Percentiles rank a stretch among this genome's conserved stretches.
Evolutionary conservation across 2,113 vertebrate species (phyloP).

Genomic region (Mungos mungo): DNA sequence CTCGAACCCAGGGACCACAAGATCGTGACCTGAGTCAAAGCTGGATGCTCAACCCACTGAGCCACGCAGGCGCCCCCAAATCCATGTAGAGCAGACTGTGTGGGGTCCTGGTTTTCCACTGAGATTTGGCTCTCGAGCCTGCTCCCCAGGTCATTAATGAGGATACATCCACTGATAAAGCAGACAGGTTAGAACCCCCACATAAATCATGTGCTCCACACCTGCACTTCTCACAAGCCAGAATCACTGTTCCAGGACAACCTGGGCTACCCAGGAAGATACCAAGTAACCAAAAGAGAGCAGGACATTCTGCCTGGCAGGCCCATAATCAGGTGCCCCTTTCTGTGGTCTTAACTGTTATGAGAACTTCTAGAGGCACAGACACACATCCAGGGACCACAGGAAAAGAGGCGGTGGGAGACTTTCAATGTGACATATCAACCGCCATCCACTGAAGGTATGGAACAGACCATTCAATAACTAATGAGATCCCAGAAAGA

Average conservation of each 20-base stretch:
- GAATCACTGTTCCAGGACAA: not conserved
- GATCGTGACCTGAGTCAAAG: no score
- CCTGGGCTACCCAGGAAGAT: not conserved
- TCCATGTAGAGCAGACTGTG: not conserved
- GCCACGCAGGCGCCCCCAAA: no score
- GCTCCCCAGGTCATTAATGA: not conserved
- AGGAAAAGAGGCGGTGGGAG: not conserved
- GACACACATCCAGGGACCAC: not conserved
- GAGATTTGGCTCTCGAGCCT: not conserved
- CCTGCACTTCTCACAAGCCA: not conserved
- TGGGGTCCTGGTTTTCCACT: not conserved
- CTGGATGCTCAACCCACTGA: no score
- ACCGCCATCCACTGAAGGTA: not conserved
- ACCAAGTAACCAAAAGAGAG: not conserved
- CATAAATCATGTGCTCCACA: not conserved
- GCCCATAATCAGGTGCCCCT: not conserved
- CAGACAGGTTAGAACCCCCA: not conserved
- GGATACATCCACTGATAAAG: not conserved
- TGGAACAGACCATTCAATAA: not conserved
- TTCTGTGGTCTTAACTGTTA: not conserved
- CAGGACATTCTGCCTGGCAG: not conserved
- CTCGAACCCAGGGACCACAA: no score
- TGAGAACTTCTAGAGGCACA: not conserved
- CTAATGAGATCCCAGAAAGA: not conserved
- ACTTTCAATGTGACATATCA: not conserved